These are phyloP conservation scores for Lemur catta DNA, from an alignment of 2,797 vertebrate genomes.

Conservation along the genomic window DNA sequence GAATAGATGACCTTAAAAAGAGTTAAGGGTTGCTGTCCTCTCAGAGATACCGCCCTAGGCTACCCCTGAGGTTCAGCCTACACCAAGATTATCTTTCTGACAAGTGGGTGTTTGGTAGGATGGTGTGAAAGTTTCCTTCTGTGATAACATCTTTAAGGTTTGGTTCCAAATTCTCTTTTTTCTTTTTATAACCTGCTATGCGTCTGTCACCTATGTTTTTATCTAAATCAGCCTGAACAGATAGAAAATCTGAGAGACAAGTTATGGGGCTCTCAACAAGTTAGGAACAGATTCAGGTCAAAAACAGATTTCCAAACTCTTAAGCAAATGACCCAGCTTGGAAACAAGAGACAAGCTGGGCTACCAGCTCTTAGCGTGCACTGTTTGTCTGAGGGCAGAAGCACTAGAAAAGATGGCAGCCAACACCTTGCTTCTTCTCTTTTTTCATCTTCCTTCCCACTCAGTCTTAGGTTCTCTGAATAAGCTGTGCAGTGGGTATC, in stretches of 20 bases:
- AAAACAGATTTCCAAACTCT: background rate
- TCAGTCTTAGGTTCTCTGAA: background rate
- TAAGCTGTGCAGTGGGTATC: background rate
- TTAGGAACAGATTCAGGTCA: background rate
- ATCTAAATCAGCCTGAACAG: background rate
- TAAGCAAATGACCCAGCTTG: background rate
- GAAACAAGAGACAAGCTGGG: background rate
- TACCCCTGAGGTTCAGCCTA: background rate
- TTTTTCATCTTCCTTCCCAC: background rate
- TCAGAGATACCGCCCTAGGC: background rate
- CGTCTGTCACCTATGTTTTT: background rate
- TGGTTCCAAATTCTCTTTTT: background rate
- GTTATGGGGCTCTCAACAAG: background rate
- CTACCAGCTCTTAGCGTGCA: background rate
- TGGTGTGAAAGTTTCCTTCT: background rate
- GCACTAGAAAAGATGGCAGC: background rate
- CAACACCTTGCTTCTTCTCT: no score
- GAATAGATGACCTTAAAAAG: background rate
- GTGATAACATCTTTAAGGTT: background rate
- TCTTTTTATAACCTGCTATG: background rate
- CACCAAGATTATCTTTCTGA: background rate
- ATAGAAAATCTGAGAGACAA: background rate
- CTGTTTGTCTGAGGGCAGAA: background rate
- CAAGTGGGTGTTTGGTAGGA: background rate
- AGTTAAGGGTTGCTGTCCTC: background rate